Base-by-base conservation (phyloP, 2,888 invertebrate genomes). In the Harpalus rubripes region DNA sequence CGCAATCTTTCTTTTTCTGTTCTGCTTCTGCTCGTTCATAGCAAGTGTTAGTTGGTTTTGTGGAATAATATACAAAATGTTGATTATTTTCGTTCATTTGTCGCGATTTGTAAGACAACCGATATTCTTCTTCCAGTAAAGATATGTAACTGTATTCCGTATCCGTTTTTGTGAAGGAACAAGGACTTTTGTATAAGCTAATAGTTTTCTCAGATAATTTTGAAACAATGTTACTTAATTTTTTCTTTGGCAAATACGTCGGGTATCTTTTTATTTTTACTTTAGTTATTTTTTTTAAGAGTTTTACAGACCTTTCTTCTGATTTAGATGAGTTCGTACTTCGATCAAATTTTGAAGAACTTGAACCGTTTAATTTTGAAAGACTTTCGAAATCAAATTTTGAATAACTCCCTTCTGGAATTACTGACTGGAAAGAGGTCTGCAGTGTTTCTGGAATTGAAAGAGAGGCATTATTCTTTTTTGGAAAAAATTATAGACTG, bases 381-480 rank as follows among this genome's bases (percentile, higher is more conserved):
- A 32, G 6, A 32, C 32, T 32, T 0, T 52, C 44, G 44, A 10
- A 44, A 10, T 52, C 44, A 0, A 32, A 52, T 52, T 52, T 52
- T 12, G 44, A 52, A 52, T 12, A 52, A 5, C 32, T 32, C 5
- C 6, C 32, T 52, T 52, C 44, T 52, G 44, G 5, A 52, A 8
- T 52, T 52, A 18, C 5, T 12, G 15, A 44, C 10, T 44, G 52
- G 16, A 16, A 72, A 41, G 15, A 41, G 16, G 72, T 16, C 18
- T 41, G 41, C 7, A 68, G 7, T 15, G 41, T 44, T 41, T 18
- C 72, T 74, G 44, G 10, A 74, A 74, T 15, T 16, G 72, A 41
- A 18, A 41, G 52, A 16, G 39, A 41, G n/a, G 15, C 39, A 74
- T 74, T 74, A 74, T 74, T 74, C 72, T 74, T 15, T 74, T 74